Evolutionary conservation across 1,140 invertebrate species (phyloP), one percentile per base, ranked within the genome.

Genomic region (Augochlora pura): DNA sequence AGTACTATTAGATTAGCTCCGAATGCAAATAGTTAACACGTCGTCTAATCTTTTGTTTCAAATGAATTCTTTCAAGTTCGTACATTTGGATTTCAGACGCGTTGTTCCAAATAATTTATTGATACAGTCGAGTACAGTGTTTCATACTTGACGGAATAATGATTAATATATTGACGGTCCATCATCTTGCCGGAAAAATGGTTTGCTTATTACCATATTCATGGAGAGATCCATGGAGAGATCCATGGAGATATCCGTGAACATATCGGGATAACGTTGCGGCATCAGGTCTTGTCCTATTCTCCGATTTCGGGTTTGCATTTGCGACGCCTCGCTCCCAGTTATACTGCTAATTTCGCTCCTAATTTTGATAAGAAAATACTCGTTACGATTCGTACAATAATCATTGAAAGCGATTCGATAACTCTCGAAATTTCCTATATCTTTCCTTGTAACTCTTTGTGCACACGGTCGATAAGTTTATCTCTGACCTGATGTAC

Each of bases 91-190:
- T 16, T 16, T 52, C 49, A 4, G 2, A 52, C 49, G 12, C 39
- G 21, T 39, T 39, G 9, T 64, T 38, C 5, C 7, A 3, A 9
- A 39, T 38, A 2, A 27, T n/a, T 39, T 39, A 38, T 32, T 64
- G 9, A 62, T 14, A 10, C 23, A 60, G 25, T 8, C 25, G 7
- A 60, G 21, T 23, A 23, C 57, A 27, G 25, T 10, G 2, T 60
- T 27, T 12, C 27, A 62, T 9, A 39, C 27, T 39, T 9, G 62
- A 39, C n/a, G 9, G 9, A 10, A 23, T 6, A 1, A 4, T n/a
- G 16, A 46, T 90, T 64, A 91, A 62, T 90, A 91, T 71, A 91
- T 91, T 7, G 88, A 84, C 8, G 91, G 84, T 27, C 88, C 90
- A 32, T 91, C 89, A 16, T 91, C 87, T 10, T 75, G 75, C 16